Evolutionary conservation across 2,888 invertebrate species (phyloP).

Genomic region (Cerastis leucographa): DNA sequence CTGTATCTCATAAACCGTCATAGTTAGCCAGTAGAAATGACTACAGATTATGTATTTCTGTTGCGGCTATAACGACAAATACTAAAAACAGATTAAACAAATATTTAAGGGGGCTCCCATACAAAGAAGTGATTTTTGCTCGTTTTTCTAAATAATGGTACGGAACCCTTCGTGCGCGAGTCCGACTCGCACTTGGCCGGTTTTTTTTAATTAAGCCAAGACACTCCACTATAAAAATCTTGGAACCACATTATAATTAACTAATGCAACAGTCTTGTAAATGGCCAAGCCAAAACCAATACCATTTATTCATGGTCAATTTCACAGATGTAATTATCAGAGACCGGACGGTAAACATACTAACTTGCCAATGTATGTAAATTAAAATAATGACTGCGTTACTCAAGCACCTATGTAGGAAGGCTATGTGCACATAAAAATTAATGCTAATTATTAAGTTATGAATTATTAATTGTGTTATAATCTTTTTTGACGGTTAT

Average conservation of each 20-base stretch:
- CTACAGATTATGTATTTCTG: too few species aligned
- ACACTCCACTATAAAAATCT: neutral
- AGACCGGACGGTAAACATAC: slow-evolving; percentile 59
- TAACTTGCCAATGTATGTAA: slow-evolving; percentile 50
- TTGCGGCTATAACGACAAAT: too few species aligned
- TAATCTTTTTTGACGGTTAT: slow-evolving; percentile 69
- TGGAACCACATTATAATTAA: neutral
- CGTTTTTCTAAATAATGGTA: too few species aligned
- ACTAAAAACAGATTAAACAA: too few species aligned
- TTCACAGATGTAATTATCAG: slow-evolving; percentile 63
- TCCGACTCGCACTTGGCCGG: too few species aligned
- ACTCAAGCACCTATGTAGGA: slow-evolving; percentile 35
- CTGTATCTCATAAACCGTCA: too few species aligned
- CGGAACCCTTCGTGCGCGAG: too few species aligned
- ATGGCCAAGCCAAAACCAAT: slow-evolving; percentile 42
- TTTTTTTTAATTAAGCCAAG: too few species aligned
- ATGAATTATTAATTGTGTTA: slow-evolving; percentile 68
- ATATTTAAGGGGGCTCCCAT: too few species aligned
- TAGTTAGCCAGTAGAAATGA: too few species aligned
- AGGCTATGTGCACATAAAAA: slow-evolving; percentile 47
- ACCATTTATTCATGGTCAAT: slow-evolving; percentile 50
- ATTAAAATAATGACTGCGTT: slow-evolving; percentile 65
- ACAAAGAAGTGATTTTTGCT: too few species aligned
- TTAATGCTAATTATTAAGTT: slow-evolving; percentile 44
- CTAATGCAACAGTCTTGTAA: slow-evolving; percentile 33